Conservation (phyloP, 53 echinoderm and acorn worm species). For the Luidia sarsii region DNA sequence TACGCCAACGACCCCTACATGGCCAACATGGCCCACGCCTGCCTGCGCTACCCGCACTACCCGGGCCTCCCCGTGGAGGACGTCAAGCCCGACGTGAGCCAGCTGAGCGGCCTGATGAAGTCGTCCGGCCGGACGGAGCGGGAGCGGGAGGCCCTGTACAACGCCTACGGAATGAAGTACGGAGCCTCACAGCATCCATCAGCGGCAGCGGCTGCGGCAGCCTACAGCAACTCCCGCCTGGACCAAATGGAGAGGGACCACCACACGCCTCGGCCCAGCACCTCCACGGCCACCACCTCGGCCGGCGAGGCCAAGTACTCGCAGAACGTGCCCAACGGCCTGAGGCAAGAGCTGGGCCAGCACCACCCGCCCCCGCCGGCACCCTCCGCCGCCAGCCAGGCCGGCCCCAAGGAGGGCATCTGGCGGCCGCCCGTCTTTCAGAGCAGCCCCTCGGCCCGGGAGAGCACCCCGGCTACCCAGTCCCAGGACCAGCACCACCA, state of each 20-base stretch:
- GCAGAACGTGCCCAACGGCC: conserved; percentile 64
- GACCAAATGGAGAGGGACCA: conserved; percentile 61
- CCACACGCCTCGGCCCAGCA: conserved; percentile 40
- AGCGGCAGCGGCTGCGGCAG: conserved; percentile 31
- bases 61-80: conserved; percentile 56
- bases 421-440: conserved; percentile 97
- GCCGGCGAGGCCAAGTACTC: conserved; percentile 53
- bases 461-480: conserved; percentile 55
- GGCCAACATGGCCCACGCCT: conserved; percentile 46
- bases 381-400: conserved; percentile 42
- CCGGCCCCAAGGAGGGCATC: conserved; percentile 68
- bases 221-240: conserved; percentile 7
- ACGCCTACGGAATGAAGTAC: conserved; percentile 36
- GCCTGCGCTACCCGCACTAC: conserved; percentile 53
- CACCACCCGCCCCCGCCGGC: conserved; percentile 65
- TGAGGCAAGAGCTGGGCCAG: conserved; percentile 62
- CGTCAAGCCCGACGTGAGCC: conserved; percentile 66
- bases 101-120: conserved; percentile 52
- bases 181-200: conserved; percentile 42
- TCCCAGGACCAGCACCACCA: conserved; percentile 53
- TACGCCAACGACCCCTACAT: conserved; percentile 71
- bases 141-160: conserved; percentile 44
- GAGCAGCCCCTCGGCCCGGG: conserved; percentile 70
- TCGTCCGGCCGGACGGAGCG: conserved; percentile 1
- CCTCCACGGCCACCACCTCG: background rate